Percentiles rank a stretch among this genome's conserved stretches.
Evolutionary conservation across 2,888 invertebrate genomes (phyloP).

Genomic region (Phengaris arion): DNA sequence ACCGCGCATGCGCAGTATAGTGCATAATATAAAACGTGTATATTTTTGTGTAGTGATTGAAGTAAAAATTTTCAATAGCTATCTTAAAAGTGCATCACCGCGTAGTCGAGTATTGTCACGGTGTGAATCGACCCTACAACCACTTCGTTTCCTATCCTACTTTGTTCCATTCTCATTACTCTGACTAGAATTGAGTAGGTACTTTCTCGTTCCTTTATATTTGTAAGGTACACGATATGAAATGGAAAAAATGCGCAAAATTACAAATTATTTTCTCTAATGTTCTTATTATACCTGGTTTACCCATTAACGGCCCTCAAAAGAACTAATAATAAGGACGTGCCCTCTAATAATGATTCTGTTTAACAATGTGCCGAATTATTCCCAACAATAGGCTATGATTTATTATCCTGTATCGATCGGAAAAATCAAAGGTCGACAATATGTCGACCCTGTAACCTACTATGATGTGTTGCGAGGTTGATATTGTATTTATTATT

Average conservation of each 20-base stretch:
- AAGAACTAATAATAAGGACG: conserved; percentile 9
- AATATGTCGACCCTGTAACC: not conserved
- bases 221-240: no score
- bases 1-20: no score
- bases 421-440: conserved; percentile 15
- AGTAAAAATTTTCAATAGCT: no score
- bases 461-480: not conserved
- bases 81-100: no score
- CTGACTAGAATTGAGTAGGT: no score
- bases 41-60: no score
- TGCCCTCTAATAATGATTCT: conserved; percentile 12
- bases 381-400: conserved; percentile 20
- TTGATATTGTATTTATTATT: not conserved
- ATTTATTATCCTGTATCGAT: conserved; percentile 19
- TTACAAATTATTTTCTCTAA: not conserved
- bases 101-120: not conserved
- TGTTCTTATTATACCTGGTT: not conserved
- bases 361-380: conserved; percentile 21
- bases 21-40: no score
- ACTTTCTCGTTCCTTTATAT: no score
- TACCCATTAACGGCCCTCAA: conserved; percentile 18
- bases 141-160: no score
- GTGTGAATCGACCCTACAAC: not conserved
- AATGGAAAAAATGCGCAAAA: not conserved
- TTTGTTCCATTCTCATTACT: no score